These are phyloP conservation scores for Athene cunicularia DNA, from an alignment of 2,113 vertebrate species.

Conservation along the genomic window DNA sequence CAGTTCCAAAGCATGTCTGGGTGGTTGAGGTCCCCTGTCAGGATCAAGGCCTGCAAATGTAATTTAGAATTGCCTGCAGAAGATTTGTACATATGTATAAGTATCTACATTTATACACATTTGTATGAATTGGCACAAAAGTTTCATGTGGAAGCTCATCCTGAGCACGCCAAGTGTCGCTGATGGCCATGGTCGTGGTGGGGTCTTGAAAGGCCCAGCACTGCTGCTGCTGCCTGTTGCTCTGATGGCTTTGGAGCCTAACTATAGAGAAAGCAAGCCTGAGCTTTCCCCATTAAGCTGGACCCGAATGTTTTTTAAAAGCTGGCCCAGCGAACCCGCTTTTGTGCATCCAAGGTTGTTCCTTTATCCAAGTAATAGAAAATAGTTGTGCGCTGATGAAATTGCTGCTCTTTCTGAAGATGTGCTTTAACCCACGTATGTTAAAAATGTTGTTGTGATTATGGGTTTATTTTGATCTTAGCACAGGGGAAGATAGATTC, in stretches of 20 bases:
- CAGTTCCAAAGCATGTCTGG: no score
- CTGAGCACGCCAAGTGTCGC: accelerated
- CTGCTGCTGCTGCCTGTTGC: background rate
- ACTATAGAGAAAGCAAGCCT: background rate
- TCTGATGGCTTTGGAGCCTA: background rate
- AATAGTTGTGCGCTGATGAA: background rate
- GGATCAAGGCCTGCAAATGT: background rate
- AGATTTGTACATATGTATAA: background rate
- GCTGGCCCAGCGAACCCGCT: background rate
- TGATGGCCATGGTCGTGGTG: background rate
- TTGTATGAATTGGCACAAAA: background rate
- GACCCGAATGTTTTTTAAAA: background rate
- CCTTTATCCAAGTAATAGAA: background rate
- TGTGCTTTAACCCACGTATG: background rate
- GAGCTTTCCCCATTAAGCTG: background rate
- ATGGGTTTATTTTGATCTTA: background rate
- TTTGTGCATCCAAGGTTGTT: background rate
- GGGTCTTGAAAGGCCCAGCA: background rate
- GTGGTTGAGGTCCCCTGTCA: background rate
- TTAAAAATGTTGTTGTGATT: background rate
- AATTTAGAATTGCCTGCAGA: background rate
- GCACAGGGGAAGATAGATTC: background rate
- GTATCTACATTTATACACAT: no score
- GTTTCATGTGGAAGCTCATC: background rate
- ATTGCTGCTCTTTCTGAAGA: background rate